Evolutionary conservation across 2,888 invertebrate genomes (phyloP), one percentile per base, ranked within the genome.

Genomic region (Ormyrus rosae): DNA sequence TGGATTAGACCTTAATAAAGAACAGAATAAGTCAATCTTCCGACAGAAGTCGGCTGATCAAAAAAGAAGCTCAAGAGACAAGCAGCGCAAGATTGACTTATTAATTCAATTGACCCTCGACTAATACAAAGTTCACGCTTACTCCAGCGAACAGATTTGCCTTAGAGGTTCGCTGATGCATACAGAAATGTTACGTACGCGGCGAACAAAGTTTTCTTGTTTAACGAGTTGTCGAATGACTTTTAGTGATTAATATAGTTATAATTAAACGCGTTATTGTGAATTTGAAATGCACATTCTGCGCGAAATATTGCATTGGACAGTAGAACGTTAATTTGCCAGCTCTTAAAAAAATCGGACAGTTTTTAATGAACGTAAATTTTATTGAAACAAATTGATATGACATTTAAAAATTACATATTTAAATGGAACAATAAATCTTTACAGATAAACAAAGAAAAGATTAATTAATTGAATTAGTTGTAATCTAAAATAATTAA

Each of bases 231-330:
- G 55, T 48, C 1, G 34, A 70, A 67, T 19, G 56, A 71, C 60
- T 76, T 64, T 69, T 61, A n/a, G n/a, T 65, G 34, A 75, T 80
- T 70, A 75, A 80, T 75, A 60, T 34, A 9, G 19, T 60, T 78
- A 61, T 61, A 60, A 72, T 69, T 73, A 34, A 34, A 34, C 4
- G 34, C 34, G 34, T 3, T 34, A 34, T 34, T 34, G 34, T 34
- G 34, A 34, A 34, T 34, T 34, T 34, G 46, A 51, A 77, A 34
- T 68, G 9, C 55, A 45, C 6, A 72, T 61, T 56, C 55, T 78
- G 45, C 9, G 7, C 4, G 34, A 34, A 34, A 34, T 34, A 0
- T 34, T 34, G 3, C 34, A 3, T 34, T 34, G 34, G 34, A 34
- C 34, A 34, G 34, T 34, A 0, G 34, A 34, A 4, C 34, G 34